Percentiles rank a stretch among this genome's conserved stretches.
These are phyloP conservation scores for Palaemon carinicauda DNA, from an alignment of 1,140 invertebrate species.

Conservation along the genomic window DNA sequence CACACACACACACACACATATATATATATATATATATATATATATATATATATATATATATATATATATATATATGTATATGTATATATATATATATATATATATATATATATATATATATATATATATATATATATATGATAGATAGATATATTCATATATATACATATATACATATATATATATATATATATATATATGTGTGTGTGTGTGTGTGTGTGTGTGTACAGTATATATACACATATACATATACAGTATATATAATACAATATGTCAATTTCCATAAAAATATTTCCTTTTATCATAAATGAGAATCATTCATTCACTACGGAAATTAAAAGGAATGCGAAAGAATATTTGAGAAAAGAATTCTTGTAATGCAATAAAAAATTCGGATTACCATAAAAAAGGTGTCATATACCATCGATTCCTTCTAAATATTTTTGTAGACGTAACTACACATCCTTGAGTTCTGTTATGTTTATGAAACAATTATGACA, in stretches of 20 bases:
- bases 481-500: too few species aligned
- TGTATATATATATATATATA: not conserved
- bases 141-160: not conserved
- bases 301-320: too few species aligned
- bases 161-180: not conserved
- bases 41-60: constrained; percentile 2
- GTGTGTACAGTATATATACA: not conserved
- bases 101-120: constrained; percentile 2
- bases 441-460: too few species aligned
- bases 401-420: too few species aligned
- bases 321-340: too few species aligned
- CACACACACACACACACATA: not conserved
- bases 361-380: too few species aligned
- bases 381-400: too few species aligned
- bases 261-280: too few species aligned
- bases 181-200: not conserved
- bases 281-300: too few species aligned
- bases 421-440: too few species aligned
- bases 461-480: too few species aligned
- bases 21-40: constrained; percentile 1
- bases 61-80: not conserved
- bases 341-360: too few species aligned
- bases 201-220: not conserved
- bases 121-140: not conserved
- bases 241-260: not conserved